phyloP scores from a whole-genome alignment of 2,113 vertebrate species.

The Peromyscus leucopus region DNA sequence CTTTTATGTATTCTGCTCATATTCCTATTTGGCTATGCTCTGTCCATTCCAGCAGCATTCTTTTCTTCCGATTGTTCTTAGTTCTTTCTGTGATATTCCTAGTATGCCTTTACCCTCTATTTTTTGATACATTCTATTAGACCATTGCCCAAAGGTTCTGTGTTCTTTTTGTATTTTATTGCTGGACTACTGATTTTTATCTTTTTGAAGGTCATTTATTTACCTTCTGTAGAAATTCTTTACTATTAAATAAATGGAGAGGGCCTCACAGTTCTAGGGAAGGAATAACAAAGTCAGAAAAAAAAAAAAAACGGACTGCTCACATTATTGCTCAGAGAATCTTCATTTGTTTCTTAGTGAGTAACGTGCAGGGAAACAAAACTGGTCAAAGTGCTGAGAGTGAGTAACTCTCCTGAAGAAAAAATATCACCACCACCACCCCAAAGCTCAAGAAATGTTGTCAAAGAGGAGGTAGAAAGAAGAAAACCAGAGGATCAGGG shows the following conservation, averaged over 20 bases:
- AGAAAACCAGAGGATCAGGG: neutral
- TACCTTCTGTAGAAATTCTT: neutral
- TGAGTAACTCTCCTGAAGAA: neutral
- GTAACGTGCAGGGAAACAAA: neutral
- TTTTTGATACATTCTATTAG: neutral
- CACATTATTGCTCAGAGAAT: neutral
- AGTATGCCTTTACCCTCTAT: neutral
- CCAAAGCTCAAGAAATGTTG: neutral
- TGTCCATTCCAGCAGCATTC: neutral
- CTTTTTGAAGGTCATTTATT: neutral
- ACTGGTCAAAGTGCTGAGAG: neutral
- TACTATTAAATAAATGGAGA: neutral
- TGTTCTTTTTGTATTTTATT: neutral
- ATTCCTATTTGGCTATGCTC: neutral
- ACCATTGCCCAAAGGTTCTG: neutral
- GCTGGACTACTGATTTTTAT: neutral
- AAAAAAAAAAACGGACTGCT: neutral
- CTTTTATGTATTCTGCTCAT: neutral
- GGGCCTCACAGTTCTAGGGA: neutral
- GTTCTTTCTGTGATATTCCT: neutral
- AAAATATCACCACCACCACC: neutral
- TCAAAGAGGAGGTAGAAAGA: neutral
- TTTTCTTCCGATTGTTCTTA: neutral
- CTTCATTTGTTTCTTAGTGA: neutral
- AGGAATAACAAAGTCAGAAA: neutral